These are phyloP conservation scores for Drosophila leonis DNA, from an alignment of 2,888 invertebrate genomes.

Conservation along the genomic window DNA sequence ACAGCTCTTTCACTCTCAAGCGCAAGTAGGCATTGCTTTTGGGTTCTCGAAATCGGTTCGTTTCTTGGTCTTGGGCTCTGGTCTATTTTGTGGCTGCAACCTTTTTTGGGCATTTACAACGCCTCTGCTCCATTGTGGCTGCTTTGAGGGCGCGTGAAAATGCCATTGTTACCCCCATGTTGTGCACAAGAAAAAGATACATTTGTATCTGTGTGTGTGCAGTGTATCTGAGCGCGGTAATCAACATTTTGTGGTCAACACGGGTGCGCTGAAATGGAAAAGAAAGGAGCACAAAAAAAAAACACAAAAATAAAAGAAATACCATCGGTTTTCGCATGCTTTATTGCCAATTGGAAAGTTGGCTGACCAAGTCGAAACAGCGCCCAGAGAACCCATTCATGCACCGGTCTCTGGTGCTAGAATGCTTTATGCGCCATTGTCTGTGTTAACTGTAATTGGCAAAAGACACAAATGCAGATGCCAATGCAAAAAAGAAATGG, in stretches of 20 bases:
- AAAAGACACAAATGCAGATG: constrained; percentile 37
- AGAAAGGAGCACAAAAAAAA: constrained; percentile 21
- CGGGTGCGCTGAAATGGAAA: constrained; percentile 45
- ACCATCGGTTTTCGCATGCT: constrained; percentile 76
- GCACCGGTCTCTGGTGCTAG: constrained; percentile 64
- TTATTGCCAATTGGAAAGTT: constrained; percentile 82
- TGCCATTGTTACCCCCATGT: constrained; percentile 61
- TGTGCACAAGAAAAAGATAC: constrained; percentile 13
- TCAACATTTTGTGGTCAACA: constrained; percentile 79
- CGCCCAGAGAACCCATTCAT: constrained; percentile 55
- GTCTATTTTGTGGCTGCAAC: constrained; percentile 57
- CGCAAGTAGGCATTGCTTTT: constrained; percentile 34
- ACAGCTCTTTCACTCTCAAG: constrained; percentile 62
- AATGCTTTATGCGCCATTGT: constrained; percentile 78
- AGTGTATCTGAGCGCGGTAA: constrained; percentile 66
- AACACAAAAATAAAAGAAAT: constrained; percentile 47
- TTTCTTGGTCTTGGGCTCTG: constrained; percentile 22
- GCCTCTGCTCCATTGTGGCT: constrained; percentile 72
- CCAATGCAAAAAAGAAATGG: constrained; percentile 11
- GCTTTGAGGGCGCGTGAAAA: constrained; percentile 76
- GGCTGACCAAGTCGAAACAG: constrained; percentile 49
- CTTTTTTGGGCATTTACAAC: constrained; percentile 80
- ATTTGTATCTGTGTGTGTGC: constrained; percentile 28
- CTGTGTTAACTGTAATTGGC: constrained; percentile 74
- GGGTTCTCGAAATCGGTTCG: constrained; percentile 11